Percentiles rank a stretch among this genome's conserved stretches.
These are phyloP conservation scores for Perognathus longimembris DNA, from an alignment of 2,113 vertebrate genomes.

Conservation along the genomic window DNA sequence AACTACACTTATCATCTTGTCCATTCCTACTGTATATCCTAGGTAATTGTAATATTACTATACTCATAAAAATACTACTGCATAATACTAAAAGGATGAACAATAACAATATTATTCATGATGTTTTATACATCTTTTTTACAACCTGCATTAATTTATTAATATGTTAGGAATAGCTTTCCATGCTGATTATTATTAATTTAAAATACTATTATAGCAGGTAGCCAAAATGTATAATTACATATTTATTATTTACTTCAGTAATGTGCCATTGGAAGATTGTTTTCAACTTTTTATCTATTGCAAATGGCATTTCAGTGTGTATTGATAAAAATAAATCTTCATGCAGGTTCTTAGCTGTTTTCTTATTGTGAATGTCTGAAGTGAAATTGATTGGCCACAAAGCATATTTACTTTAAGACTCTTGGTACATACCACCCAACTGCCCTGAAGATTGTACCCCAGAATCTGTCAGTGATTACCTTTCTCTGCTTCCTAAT, in stretches of 20 bases:
- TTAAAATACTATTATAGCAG: neutral
- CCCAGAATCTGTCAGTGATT: neutral
- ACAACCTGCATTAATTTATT: neutral
- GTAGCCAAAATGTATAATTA: neutral
- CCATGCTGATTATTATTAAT: neutral
- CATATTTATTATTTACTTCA: neutral
- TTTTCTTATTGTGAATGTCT: neutral
- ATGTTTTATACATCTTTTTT: neutral
- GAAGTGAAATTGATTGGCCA: neutral
- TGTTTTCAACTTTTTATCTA: neutral
- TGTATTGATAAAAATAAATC: neutral
- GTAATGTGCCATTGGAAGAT: neutral
- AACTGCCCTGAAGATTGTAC: neutral
- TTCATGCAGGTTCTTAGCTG: neutral
- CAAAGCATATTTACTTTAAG: neutral
- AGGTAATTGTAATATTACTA: neutral
- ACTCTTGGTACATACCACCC: neutral
- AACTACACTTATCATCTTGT: neutral
- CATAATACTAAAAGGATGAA: neutral
- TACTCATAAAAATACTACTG: neutral
- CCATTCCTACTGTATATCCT: neutral
- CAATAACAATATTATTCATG: neutral
- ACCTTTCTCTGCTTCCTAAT: neutral
- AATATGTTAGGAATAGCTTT: neutral
- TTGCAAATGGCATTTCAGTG: neutral